phyloP scores from a whole-genome alignment of 2,888 invertebrate species.

The Standfussiana lucernea region DNA sequence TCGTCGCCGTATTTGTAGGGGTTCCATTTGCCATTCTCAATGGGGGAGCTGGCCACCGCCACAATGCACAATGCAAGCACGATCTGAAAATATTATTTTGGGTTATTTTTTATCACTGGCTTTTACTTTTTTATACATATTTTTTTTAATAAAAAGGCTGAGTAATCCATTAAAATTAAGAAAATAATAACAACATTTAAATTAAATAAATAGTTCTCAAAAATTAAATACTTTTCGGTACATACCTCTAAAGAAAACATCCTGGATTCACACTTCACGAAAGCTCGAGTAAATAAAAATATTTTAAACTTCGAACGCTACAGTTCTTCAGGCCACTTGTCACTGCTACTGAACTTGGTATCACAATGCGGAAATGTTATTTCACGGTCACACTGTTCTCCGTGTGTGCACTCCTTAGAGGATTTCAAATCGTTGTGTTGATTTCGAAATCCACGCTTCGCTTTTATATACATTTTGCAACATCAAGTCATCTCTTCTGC shows the following conservation, averaged over 20 bases:
- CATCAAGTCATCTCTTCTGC: constrained; percentile 86
- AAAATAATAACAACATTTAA: background rate
- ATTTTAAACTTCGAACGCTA: constrained; percentile 69
- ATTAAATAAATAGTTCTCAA: background rate
- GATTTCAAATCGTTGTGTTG: constrained; percentile 89
- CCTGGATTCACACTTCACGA: constrained; percentile 77
- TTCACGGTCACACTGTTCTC: constrained; percentile 80
- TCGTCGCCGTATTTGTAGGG: constrained; percentile 82
- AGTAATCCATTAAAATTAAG: background rate
- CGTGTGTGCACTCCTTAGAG: constrained; percentile 87
- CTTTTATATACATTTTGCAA: constrained; percentile 90
- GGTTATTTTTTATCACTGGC: constrained; percentile 16
- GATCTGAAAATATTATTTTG: constrained; percentile 74
- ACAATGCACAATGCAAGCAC: constrained; percentile 81
- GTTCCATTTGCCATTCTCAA: constrained; percentile 84
- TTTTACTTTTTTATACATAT: background rate
- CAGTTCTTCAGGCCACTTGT: constrained; percentile 80
- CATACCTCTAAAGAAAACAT: constrained; percentile 83
- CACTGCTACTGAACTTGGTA: constrained; percentile 75
- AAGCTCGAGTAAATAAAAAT: constrained; percentile 59
- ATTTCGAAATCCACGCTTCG: constrained; percentile 89
- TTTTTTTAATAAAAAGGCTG: background rate
- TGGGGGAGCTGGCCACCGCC: constrained; percentile 77
- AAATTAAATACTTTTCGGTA: constrained; percentile 23
- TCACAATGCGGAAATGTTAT: constrained; percentile 84